phyloP scores from a whole-genome alignment of 1,140 invertebrate species.

The Aricia agestis region DNA sequence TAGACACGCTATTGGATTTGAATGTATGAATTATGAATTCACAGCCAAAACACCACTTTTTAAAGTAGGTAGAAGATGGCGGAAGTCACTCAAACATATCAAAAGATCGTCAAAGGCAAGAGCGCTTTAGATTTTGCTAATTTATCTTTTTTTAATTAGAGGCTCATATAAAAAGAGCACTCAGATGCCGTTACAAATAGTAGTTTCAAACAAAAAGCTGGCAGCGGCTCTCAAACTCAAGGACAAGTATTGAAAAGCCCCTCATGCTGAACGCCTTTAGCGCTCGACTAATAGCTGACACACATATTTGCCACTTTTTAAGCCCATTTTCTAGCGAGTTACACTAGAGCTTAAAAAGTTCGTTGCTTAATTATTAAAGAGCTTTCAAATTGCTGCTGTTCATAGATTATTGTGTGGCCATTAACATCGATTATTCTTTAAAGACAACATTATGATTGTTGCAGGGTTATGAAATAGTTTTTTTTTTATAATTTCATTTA shows the following conservation, averaged over 20 bases:
- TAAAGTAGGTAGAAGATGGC: too few relatives aligned
- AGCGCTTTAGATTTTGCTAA: background rate
- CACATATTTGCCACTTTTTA: conserved; percentile 13
- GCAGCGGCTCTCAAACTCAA: conserved; percentile 9
- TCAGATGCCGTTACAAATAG: conserved; percentile 7
- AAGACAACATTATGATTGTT: too few relatives aligned
- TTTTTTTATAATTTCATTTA: too few relatives aligned
- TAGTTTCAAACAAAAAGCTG: conserved; percentile 11
- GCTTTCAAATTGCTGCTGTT: too few relatives aligned
- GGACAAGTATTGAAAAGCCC: conserved; percentile 11
- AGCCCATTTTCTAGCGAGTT: background rate
- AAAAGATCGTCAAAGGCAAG: background rate
- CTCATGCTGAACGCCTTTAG: background rate
- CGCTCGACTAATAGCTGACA: conserved; percentile 10
- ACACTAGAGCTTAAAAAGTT: background rate
- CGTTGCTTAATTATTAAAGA: background rate
- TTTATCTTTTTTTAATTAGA: conserved; percentile 12
- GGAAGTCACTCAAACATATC: background rate
- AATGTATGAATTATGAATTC: too few relatives aligned
- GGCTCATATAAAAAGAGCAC: conserved; percentile 8
- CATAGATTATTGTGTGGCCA: too few relatives aligned
- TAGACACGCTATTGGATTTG: too few relatives aligned
- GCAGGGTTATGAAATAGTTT: too few relatives aligned
- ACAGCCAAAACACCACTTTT: too few relatives aligned
- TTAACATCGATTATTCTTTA: too few relatives aligned